Evolutionary conservation across 2,797 vertebrate species (phyloP).

Genomic region (Alca torda): DNA sequence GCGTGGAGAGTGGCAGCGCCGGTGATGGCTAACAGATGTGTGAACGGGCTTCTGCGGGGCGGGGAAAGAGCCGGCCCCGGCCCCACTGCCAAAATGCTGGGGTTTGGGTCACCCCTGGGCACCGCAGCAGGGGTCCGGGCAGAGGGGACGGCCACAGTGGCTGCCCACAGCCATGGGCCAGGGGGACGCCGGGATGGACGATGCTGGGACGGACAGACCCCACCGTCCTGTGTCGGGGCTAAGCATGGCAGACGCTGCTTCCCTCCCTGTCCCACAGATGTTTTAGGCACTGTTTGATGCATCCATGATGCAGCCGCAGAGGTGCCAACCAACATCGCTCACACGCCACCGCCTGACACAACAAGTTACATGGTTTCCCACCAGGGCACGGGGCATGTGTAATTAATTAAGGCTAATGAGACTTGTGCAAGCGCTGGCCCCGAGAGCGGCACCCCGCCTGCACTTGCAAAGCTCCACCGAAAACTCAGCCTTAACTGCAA

Average conservation of each 20-base stretch:
- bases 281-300: background rate
- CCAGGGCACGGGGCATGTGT: background rate
- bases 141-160: fast-evolving
- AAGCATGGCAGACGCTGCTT: background rate
- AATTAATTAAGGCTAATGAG: conserved; percentile 17
- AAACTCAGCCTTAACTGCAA: background rate
- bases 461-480: background rate
- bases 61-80: fast-evolving
- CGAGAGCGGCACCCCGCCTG: background rate
- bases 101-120: background rate
- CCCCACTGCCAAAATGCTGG: background rate
- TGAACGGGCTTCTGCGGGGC: background rate
- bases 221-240: fast-evolving
- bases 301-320: background rate
- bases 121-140: fast-evolving
- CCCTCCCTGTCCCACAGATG: background rate
- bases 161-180: background rate
- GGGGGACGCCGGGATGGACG: background rate
- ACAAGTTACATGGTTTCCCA: background rate
- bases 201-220: background rate
- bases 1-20: fast-evolving
- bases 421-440: background rate
- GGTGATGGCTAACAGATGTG: background rate
- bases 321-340: background rate
- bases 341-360: fast-evolving